Conservation (phyloP, 2,888 invertebrate species). For the Stenolophus ochropezus region DNA sequence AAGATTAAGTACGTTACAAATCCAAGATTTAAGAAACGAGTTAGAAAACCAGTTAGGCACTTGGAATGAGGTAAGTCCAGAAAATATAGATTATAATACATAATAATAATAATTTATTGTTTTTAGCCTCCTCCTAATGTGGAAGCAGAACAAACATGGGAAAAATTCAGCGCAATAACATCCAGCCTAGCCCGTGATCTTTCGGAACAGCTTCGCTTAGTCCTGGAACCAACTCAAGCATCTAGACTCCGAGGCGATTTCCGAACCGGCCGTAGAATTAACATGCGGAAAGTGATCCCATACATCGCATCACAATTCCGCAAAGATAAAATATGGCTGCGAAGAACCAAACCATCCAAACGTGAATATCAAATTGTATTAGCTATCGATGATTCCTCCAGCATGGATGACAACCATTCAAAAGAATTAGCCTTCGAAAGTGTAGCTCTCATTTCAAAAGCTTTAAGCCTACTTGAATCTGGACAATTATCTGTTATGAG, state of each 20-base stretch:
- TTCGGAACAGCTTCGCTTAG: conserved; percentile 94
- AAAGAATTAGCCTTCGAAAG: conserved; percentile 96
- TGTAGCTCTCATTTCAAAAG: conserved; percentile 91
- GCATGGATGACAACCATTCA: conserved; percentile 92
- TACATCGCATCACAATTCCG: conserved; percentile 99
- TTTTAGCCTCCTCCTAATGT: conserved; percentile 69
- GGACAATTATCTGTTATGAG: conserved; percentile 94
- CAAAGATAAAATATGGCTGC: conserved; percentile 99
- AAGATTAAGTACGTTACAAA: conserved; percentile 69
- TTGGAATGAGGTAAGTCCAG: conserved; percentile 73
- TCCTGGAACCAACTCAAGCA: conserved; percentile 96
- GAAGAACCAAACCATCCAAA: conserved; percentile 95
- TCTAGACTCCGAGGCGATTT: conserved; percentile 96
- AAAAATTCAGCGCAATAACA: conserved; percentile 77
- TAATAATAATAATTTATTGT: neutral
- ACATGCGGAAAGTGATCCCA: conserved; percentile 98
- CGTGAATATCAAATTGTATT: conserved; percentile 97
- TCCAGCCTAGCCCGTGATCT: conserved; percentile 85
- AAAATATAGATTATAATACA: conserved; percentile 5
- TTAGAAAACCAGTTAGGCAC: conserved; percentile 74
- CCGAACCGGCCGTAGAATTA: conserved; percentile 95
- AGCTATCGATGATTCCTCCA: conserved; percentile 96
- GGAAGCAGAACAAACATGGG: conserved; percentile 78
- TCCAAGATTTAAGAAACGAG: conserved; percentile 72
- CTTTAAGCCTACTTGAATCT: conserved; percentile 93